Base-by-base conservation (phyloP, 2,888 invertebrate species). In the Stenchaetothrips biformis region DNA sequence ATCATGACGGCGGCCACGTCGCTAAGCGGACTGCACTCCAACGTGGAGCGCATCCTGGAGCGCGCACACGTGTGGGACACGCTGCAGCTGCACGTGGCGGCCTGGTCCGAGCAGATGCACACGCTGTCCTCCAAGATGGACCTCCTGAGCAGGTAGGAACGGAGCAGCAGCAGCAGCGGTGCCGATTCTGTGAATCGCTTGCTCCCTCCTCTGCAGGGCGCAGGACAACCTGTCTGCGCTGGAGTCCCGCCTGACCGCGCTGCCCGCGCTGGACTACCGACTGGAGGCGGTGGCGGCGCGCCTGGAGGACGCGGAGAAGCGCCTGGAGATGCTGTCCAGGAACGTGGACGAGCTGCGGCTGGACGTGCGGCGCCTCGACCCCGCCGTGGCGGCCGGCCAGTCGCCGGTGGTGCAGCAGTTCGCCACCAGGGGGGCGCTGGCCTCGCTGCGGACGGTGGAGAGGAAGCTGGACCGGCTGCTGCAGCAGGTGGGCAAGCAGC, bases 61-160 rank as follows among this genome's bases (percentile, higher is more conserved):
- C 86, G 89, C 79, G 88, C 89, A 0, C 88, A 89, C 82, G 87
- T 88, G 6, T 89, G 89, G 89, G 88, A 89, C 80, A 88, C 89
- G 48, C 88, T 89, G 83, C 88, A 88, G 82, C 87, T 89, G 82
- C 89, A 89, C 83, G 88, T 89, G 74, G 86, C 88, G 21, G 87
- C 89, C 0, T 89, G 89, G 89, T 89, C 89, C 81, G 89, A 89
- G 67, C 89, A 89, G 82, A 87, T 89, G 81, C 88, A 88, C 81
- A 85, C 88, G 2, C 84, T 89, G 13, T 89, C 89, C 83, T 86
- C 87, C 82, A 89, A 89, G 85, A 85, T 90, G 37, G 88, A 88
- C 81, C 85, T 89, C 53, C 86, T 90, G 18, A 88, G 86, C 84
- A 88, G 87, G 87, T 87, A 84, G 81, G 83, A 4, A 1, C 37